Base-by-base conservation (phyloP, 2,888 invertebrate genomes). In the Acrocyrtus sp. region DNA sequence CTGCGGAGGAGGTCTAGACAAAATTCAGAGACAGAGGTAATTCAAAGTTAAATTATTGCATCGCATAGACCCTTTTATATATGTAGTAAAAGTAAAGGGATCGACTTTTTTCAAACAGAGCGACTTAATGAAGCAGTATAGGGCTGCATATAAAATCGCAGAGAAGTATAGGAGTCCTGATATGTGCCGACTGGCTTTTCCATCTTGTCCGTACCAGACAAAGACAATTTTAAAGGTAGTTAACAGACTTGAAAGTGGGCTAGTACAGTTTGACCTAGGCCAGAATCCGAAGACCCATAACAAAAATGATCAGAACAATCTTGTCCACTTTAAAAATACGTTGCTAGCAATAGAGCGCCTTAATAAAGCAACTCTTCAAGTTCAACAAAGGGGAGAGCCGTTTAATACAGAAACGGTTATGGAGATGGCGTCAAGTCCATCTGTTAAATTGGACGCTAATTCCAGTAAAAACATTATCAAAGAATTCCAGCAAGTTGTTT, bases 311-410 rank as follows among this genome's bases (percentile, higher is more conserved):
- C 21, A 26, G 2, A 34, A 47, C 27, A 61, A 62, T 34, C 43
- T 69, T n/a, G 21, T 21, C 0, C 61, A 61, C 3, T 69, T 69
- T 34, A 51, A 66, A 21, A 65, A 70, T 24, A 74, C 74, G 6
- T 27, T 74, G 12, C 50, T 66, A 15, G 74, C 74, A 12, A 74
- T 74, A 50, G 74, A 74, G 48, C 63, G 70, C 19, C 29, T 74
- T 41, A 74, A 74, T 50, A 65, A 70, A 24, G 70, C 53, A 3
- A 70, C 74, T 0, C 27, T 74, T 1, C 39, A 48, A 5, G 65
- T 61, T 10, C 41, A 70, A 45, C 21, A 34, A 2, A 41, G 47
- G 22, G 74, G 74, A 2, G 50, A 61, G 21, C 48, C 53, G 29
- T 29, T 74, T 12, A 22, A 74, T 45, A 50, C 66, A 17, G 66